Evolutionary conservation across 2,888 invertebrate genomes (phyloP).

Genomic region (Leucophora obtusa): DNA sequence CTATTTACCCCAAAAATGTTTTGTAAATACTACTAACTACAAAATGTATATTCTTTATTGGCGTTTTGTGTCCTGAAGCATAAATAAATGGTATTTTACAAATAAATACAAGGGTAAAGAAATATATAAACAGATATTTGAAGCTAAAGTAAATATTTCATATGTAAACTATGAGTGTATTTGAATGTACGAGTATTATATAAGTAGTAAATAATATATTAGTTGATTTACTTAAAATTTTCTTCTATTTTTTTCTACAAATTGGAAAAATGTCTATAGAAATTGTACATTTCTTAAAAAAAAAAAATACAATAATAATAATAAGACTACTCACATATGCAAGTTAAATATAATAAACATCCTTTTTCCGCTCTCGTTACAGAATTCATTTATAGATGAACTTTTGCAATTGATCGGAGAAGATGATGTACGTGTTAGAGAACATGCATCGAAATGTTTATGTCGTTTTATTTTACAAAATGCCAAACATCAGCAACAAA

Average conservation of each 20-base stretch:
- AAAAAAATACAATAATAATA: neutral
- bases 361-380: slow-evolving; percentile 57
- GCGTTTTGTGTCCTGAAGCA: slow-evolving; percentile 61
- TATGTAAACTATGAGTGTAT: slow-evolving; percentile 13
- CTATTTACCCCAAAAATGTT: neutral
- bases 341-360: slow-evolving; percentile 51
- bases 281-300: slow-evolving; percentile 7
- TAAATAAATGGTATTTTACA: slow-evolving; percentile 43
- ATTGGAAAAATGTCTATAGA: slow-evolving; percentile 22
- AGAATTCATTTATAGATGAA: slow-evolving; percentile 77
- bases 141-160: slow-evolving; percentile 51
- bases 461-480: slow-evolving; percentile 77
- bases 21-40: slow-evolving; percentile 12
- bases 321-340: slow-evolving; percentile 1
- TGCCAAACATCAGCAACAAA: slow-evolving; percentile 67
- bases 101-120: slow-evolving; percentile 48
- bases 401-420: slow-evolving; percentile 77
- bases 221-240: slow-evolving; percentile 38
- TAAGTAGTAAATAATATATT: slow-evolving; percentile 29
- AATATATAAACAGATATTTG: slow-evolving; percentile 35
- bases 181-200: neutral
- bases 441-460: slow-evolving; percentile 75
- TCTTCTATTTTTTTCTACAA: slow-evolving; percentile 22
- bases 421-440: slow-evolving; percentile 78
- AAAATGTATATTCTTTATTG: slow-evolving; percentile 49